Percentiles rank a stretch among this genome's conserved stretches.
These are phyloP conservation scores for Aphelenchoides besseyi DNA, from an alignment of 1,140 invertebrate genomes.

Conservation along the genomic window DNA sequence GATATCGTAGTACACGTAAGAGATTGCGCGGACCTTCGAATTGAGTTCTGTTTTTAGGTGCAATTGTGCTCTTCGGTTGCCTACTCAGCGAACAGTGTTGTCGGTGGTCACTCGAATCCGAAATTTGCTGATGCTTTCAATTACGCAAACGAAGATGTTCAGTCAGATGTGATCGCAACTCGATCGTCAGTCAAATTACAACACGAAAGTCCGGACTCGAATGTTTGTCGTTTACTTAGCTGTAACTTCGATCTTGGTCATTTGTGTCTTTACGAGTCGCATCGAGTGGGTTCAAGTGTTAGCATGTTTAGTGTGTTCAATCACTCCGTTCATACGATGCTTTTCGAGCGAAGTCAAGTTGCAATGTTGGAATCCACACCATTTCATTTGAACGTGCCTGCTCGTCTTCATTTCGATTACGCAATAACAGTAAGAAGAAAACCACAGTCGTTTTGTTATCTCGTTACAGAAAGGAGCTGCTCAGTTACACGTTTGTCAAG, in stretches of 20 bases:
- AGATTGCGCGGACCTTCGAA: background rate
- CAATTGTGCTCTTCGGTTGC: constrained; percentile 42
- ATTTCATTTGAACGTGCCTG: constrained; percentile 52
- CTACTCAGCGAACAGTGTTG: constrained; percentile 23
- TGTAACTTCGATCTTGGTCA: constrained; percentile 52
- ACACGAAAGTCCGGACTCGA: constrained; percentile 32
- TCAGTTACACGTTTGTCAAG: constrained; percentile 58
- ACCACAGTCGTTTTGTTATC: background rate
- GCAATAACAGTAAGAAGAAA: constrained; percentile 38
- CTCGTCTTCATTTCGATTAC: constrained; percentile 57
- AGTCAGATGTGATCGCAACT: constrained; percentile 16
- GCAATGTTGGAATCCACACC: constrained; percentile 51
- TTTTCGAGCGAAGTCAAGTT: constrained; percentile 44
- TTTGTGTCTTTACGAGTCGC: constrained; percentile 54
- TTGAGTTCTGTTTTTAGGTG: constrained; percentile 31
- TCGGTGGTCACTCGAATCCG: constrained; percentile 18
- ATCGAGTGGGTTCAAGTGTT: constrained; percentile 36
- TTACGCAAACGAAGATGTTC: constrained; percentile 4
- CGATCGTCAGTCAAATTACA: background rate
- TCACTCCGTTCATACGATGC: constrained; percentile 32
- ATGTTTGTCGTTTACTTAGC: constrained; percentile 53
- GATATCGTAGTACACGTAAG: constrained; percentile 43
- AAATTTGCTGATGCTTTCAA: constrained; percentile 13
- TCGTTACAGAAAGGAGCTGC: constrained; percentile 48
- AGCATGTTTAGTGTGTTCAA: constrained; percentile 40